A percentile compares a stretch with the other conserved stretches of the same genome.
Conservation (phyloP, 1,140 invertebrate genomes). For the Drosophila aff. region DNA sequence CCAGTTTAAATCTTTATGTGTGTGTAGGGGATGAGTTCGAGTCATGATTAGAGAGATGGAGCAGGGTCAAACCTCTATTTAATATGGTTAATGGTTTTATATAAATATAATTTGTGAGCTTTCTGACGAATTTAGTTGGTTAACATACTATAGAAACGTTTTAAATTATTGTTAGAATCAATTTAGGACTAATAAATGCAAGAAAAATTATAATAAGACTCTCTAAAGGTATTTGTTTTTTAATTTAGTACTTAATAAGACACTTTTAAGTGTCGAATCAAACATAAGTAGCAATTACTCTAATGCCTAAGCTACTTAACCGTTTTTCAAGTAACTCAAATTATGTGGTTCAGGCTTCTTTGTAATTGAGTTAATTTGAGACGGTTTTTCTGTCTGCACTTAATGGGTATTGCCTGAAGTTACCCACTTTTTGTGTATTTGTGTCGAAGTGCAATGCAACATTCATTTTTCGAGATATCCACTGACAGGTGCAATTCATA, state of each 20-base stretch:
- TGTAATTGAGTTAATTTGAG: conserved; percentile 9
- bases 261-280: not conserved
- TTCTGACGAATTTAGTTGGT: not conserved
- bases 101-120: not conserved
- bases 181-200: too few relatives aligned
- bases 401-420: conserved; percentile 18
- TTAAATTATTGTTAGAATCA: too few relatives aligned
- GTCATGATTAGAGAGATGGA: not conserved
- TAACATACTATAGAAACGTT: too few relatives aligned
- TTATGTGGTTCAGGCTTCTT: not conserved
- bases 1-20: not conserved
- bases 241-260: too few relatives aligned
- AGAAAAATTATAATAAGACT: not conserved
- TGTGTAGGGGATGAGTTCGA: not conserved
- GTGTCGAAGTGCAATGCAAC: conserved; percentile 25
- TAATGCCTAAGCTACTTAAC: conserved; percentile 1
- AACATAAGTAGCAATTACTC: not conserved
- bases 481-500: conserved; percentile 66
- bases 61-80: not conserved
- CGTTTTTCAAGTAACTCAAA: not conserved
- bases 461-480: conserved; percentile 49
- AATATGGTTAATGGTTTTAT: not conserved
- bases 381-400: not conserved
- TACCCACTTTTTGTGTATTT: conserved; percentile 6
- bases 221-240: too few relatives aligned